Evolutionary conservation across 2,888 invertebrate genomes (phyloP), one percentile per base, ranked within the genome.

Genomic region (Hecatera dysodea): DNA sequence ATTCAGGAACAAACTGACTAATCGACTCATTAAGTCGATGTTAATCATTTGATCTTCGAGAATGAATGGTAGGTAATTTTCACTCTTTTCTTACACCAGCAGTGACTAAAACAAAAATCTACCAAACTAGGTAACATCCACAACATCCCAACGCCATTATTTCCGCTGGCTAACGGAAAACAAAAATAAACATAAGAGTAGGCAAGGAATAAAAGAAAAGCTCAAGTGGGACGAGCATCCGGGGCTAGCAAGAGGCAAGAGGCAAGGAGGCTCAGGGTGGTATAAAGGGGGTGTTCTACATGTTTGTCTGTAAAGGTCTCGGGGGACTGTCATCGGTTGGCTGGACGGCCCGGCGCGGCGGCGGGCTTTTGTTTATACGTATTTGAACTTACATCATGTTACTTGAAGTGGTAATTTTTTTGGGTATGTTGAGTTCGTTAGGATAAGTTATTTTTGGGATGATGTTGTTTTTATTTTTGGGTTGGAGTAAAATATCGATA

Each of bases 121-220:
- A 24, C 27, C 7, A 29, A 17, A 75, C 7, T 22, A 68, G 57
- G 68, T 42, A 63, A 44, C 62, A 82, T 94, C 95, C 91, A 86
- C 80, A 88, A 66, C 78, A 90, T 87, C 78, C 87, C 86, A 91
- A 85, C 93, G 88, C 91, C 88, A 94, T 95, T 95, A 95, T 94
- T 94, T 94, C 93, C 95, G 89, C 92, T 83, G 92, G 92, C 91
- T 94, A 93, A 92, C 94, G 90, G 93, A 94, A 95, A 95, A 95
- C 95, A 95, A 95, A 95, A 95, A 95, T 95, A 95, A 95, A 94
- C 92, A 93, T 89, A 93, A 93, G 94, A 93, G 94, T 91, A 92
- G 92, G 93, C 91, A 89, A 90, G 92, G 94, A 94, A 95, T 95
- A 95, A 95, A 95, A 95, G 95, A 93, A 94, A 94, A 87, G 87